A percentile compares a stretch with the other conserved stretches of the same genome.
Conservation (phyloP, 2,888 invertebrate species). For the Herminia tarsipennalis region DNA sequence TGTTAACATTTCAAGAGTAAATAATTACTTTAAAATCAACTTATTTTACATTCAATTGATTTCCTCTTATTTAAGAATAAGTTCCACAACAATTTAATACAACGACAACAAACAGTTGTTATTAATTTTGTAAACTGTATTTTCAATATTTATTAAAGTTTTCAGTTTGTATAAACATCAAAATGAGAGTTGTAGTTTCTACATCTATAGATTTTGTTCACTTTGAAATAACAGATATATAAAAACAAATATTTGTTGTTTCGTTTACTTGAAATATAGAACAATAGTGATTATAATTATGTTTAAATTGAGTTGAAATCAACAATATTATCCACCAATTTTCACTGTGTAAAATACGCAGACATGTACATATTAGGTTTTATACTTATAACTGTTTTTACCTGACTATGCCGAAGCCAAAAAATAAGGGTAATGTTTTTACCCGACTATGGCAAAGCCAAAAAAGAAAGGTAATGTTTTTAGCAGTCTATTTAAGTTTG, state of each 20-base stretch:
- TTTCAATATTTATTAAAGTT: conserved; percentile 36
- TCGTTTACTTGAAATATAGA: neutral
- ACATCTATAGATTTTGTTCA: conserved; percentile 26
- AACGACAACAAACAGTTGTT: conserved; percentile 29
- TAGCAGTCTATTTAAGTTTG: no score
- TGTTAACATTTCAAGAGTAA: no score
- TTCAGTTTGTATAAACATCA: conserved; percentile 28
- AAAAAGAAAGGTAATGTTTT: no score
- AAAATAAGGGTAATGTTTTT: no score
- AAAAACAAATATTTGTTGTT: conserved; percentile 23
- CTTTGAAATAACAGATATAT: conserved; percentile 22
- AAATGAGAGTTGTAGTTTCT: conserved; percentile 25
- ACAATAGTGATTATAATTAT: no score
- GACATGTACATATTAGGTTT: no score
- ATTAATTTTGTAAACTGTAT: conserved; percentile 37
- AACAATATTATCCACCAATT: no score
- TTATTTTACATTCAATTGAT: neutral
- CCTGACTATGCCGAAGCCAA: no score
- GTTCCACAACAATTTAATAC: conserved; percentile 18
- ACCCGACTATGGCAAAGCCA: no score
- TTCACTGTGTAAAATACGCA: no score
- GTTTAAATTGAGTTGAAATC: no score
- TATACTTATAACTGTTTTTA: no score
- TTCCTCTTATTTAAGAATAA: neutral
- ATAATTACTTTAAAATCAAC: conserved; percentile 14